These are phyloP conservation scores for Zenarchopterus dispar DNA, from an alignment of 2,797 vertebrate genomes.

Conservation along the genomic window DNA sequence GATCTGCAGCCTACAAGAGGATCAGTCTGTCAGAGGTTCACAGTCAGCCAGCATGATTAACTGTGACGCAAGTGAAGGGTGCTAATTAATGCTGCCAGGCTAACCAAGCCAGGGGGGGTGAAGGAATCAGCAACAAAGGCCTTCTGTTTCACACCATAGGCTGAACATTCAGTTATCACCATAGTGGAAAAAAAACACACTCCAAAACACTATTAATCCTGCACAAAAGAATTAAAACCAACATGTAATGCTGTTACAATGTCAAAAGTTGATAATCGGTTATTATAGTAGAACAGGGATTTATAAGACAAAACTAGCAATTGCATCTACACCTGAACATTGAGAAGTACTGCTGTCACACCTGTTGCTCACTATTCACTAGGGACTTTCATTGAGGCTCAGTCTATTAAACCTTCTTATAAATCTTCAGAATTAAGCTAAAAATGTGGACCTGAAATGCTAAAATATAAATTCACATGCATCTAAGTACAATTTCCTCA, in stretches of 20 bases:
- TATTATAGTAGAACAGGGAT: neutral
- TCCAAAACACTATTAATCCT: neutral
- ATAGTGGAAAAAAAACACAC: neutral
- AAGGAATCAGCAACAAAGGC: conserved; percentile 38
- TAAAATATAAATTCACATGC: no score
- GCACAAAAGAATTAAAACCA: neutral
- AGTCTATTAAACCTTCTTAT: no score
- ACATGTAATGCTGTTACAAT: neutral
- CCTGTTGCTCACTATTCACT: conserved; percentile 62
- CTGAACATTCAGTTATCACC: conserved; percentile 3
- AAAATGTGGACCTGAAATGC: no score
- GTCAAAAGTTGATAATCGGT: neutral
- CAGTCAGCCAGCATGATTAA: conserved; percentile 63
- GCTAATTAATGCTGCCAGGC: conserved; percentile 57
- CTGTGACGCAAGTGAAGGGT: conserved; percentile 52
- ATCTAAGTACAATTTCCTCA: no score
- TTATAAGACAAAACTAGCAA: neutral
- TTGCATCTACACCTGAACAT: conserved; percentile 5
- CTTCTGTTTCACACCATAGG: conserved; percentile 25
- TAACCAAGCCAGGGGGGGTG: conserved; percentile 19
- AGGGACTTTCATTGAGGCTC: neutral
- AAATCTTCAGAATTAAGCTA: no score
- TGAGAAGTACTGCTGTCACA: conserved; percentile 40
- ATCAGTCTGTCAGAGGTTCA: conserved; percentile 58
- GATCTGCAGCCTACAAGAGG: conserved; percentile 53